These are phyloP conservation scores for Halictus ligatus DNA, from an alignment of 2,888 invertebrate genomes.

Conservation along the genomic window DNA sequence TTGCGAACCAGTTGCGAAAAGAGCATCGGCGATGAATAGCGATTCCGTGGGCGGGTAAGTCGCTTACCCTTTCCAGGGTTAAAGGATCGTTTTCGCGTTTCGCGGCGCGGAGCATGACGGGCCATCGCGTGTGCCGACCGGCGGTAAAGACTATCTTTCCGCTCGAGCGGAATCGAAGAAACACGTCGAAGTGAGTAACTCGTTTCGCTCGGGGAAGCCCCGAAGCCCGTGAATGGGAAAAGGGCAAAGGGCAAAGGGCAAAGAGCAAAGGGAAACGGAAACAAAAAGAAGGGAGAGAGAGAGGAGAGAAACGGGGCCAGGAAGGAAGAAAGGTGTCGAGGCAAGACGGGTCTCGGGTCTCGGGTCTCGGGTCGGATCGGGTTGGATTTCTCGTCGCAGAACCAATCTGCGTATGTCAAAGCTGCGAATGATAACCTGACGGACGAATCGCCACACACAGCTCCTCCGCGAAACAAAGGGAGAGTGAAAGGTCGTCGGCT, in stretches of 20 bases:
- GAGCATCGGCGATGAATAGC: neutral
- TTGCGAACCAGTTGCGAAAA: neutral
- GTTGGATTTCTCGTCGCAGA: conserved; percentile 26
- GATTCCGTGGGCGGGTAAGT: neutral
- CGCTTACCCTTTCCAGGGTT: neutral
- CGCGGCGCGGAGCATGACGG: neutral
- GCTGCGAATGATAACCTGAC: conserved; percentile 61
- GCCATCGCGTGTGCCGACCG: neutral
- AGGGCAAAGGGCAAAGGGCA: neutral
- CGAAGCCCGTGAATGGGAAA: neutral
- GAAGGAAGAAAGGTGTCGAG: conserved; percentile 45
- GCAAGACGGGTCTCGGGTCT: neutral
- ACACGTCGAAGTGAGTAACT: neutral
- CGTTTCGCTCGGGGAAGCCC: neutral
- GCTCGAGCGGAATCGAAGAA: conserved; percentile 1
- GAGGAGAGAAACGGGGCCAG: neutral
- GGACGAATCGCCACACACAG: conserved; percentile 49
- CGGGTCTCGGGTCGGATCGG: neutral
- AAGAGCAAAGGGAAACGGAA: neutral
- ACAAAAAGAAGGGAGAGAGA: too few relatives aligned
- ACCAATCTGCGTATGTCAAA: conserved; percentile 66
- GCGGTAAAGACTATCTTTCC: neutral
- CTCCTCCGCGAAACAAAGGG: conserved; percentile 52
- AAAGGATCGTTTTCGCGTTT: neutral
- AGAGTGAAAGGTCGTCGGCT: conserved; percentile 38